A percentile compares a stretch with the other conserved stretches of the same genome.
phyloP scores from a whole-genome alignment of 2,888 invertebrate genomes.

The Orgyia antiqua region DNA sequence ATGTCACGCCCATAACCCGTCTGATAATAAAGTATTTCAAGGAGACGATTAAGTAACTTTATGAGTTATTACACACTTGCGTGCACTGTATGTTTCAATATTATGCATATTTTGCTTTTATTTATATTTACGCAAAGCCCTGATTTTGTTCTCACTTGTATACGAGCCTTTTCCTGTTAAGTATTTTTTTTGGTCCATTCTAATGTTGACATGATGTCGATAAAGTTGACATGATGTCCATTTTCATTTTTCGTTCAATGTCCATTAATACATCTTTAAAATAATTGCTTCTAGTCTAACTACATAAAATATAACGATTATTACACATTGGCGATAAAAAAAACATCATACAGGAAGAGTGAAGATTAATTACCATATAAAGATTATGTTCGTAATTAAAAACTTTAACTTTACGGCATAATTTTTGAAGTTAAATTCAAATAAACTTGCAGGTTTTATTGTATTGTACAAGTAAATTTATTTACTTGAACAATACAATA shows the following conservation, averaged over 20 bases:
- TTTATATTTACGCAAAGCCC: slow-evolving; percentile 20
- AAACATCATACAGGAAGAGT: slow-evolving; percentile 15
- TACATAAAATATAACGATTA: too few species aligned
- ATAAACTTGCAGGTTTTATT: slow-evolving; percentile 35
- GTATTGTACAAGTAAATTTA: too few species aligned
- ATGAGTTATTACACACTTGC: slow-evolving; percentile 37
- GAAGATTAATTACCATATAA: slow-evolving; percentile 23
- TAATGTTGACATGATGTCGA: too few species aligned
- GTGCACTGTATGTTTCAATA: slow-evolving; percentile 14
- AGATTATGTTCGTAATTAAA: slow-evolving; percentile 34
- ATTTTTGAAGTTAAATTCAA: slow-evolving; percentile 41
- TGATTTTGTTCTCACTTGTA: too few species aligned
- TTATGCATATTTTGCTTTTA: slow-evolving; percentile 26
- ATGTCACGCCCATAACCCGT: slow-evolving; percentile 66
- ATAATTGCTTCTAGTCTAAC: too few species aligned
- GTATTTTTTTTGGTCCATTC: too few species aligned
- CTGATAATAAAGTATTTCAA: slow-evolving; percentile 72
- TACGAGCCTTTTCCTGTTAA: too few species aligned
- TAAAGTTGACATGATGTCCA: too few species aligned
- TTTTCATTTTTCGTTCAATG: too few species aligned
- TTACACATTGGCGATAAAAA: too few species aligned
- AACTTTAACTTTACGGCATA: slow-evolving; percentile 32
- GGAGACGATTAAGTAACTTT: slow-evolving; percentile 68
- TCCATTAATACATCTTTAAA: too few species aligned
- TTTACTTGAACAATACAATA: slow-evolving; percentile 24